These are phyloP conservation scores for Astyanax mexicanus DNA, from an alignment of 2,797 vertebrate genomes.

Conservation along the genomic window DNA sequence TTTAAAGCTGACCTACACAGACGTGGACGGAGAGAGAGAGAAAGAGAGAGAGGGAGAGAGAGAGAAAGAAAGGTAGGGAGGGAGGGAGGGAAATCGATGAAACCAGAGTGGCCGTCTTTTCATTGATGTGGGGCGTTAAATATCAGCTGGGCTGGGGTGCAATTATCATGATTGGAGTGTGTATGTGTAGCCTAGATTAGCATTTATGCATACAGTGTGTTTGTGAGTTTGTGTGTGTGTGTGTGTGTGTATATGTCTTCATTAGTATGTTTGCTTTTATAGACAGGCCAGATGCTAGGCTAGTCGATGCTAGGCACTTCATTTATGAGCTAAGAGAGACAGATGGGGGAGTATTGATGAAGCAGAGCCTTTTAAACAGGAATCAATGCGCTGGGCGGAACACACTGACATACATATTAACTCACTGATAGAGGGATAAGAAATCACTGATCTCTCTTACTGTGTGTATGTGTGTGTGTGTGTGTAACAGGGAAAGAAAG, in stretches of 20 bases:
- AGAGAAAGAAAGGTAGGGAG: neutral
- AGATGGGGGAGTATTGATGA: conserved; percentile 92
- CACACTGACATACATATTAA: conserved; percentile 75
- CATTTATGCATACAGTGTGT: conserved; percentile 51
- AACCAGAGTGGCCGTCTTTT: conserved; percentile 71
- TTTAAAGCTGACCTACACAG: conserved; percentile 77
- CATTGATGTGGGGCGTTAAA: conserved; percentile 77
- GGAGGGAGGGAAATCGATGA: conserved; percentile 68
- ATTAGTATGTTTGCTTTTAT: conserved; percentile 96
- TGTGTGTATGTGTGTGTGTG: conserved; percentile 27
- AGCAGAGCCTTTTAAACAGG: conserved; percentile 88
- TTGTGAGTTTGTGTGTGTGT: conserved; percentile 23
- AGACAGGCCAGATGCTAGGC: conserved; percentile 84
- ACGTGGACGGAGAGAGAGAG: conserved; percentile 30
- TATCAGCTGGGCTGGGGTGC: conserved; percentile 74
- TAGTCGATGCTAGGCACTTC: conserved; percentile 93
- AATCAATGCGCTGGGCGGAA: conserved; percentile 81
- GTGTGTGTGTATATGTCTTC: conserved; percentile 78
- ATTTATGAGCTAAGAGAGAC: conserved; percentile 98
- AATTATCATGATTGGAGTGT: conserved; percentile 83
- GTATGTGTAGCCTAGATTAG: conserved; percentile 51
- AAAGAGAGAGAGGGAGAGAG: conserved; percentile 34
- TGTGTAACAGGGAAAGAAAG: conserved; percentile 3
- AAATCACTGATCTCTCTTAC: conserved; percentile 65
- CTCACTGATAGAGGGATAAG: conserved; percentile 75